These are phyloP conservation scores for Suillia variegata DNA, from an alignment of 2,888 invertebrate genomes.

Conservation along the genomic window DNA sequence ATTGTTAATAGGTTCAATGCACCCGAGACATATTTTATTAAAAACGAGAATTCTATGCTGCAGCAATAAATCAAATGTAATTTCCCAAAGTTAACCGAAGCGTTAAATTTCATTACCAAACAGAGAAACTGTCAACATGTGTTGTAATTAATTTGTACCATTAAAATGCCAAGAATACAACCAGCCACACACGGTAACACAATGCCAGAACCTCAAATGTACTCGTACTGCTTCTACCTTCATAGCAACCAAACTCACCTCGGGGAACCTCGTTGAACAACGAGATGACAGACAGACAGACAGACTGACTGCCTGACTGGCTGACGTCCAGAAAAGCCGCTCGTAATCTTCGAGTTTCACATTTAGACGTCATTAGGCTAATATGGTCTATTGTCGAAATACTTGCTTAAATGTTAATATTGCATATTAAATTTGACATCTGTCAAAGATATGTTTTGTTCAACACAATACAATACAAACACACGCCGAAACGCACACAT, in stretches of 20 bases:
- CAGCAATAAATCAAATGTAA: no score
- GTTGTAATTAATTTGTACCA: not conserved
- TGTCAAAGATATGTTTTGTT: slow-evolving; percentile 9
- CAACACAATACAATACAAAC: slow-evolving; percentile 18
- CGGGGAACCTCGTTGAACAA: no score
- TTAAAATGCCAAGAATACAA: not conserved
- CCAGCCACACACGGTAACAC: not conserved
- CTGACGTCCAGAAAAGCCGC: not conserved
- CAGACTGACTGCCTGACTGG: not conserved
- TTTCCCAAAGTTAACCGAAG: no score
- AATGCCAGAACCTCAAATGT: not conserved
- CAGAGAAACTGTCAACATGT: not conserved
- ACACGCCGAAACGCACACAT: not conserved
- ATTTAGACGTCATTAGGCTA: not conserved
- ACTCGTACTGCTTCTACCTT: no score
- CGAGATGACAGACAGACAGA: no score
- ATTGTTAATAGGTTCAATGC: no score
- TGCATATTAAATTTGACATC: slow-evolving; percentile 12
- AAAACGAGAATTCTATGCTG: no score
- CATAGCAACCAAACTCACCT: no score
- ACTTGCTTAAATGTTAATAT: not conserved
- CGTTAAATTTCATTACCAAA: no score
- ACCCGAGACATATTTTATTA: no score
- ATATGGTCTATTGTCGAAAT: not conserved
- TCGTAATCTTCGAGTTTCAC: not conserved